phyloP scores from a whole-genome alignment of 92 coral and sea anemone genomes.

The Siderastrea radians region DNA sequence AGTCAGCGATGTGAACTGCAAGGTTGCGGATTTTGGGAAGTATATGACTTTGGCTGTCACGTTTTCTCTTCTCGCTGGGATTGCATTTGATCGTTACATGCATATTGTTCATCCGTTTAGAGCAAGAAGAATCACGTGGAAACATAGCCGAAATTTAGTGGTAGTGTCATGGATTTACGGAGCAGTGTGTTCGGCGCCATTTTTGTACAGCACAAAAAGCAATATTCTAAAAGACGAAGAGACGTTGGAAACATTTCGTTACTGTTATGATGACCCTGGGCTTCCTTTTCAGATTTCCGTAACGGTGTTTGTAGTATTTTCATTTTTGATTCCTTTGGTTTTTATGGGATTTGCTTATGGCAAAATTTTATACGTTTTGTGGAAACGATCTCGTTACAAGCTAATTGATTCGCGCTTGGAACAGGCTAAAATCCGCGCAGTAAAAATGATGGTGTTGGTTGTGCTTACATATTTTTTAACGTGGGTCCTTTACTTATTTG shows the following conservation, averaged over 20 bases:
- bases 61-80: conserved; percentile 38
- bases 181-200: conserved; percentile 29
- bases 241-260: neutral
- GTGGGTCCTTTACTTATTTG: conserved; percentile 58
- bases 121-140: conserved; percentile 65
- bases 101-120: conserved; percentile 42
- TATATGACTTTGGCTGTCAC: conserved; percentile 33
- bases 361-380: conserved; percentile 30
- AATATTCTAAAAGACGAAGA: neutral
- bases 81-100: conserved; percentile 45
- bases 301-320: conserved; percentile 25
- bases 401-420: conserved; percentile 12
- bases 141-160: conserved; percentile 48
- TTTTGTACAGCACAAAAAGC: conserved; percentile 14
- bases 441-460: conserved; percentile 61
- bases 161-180: conserved; percentile 46
- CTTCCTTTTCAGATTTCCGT: conserved; percentile 25
- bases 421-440: conserved; percentile 41
- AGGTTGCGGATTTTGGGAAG: conserved; percentile 2
- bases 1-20: conserved; percentile 9
- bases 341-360: conserved; percentile 37
- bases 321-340: conserved; percentile 50
- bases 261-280: conserved; percentile 3
- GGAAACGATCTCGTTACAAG: conserved; percentile 45
- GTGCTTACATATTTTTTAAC: conserved; percentile 44